Evolutionary conservation across 2,797 vertebrate species (phyloP).

Genomic region (Yasuhikotakia modesta): DNA sequence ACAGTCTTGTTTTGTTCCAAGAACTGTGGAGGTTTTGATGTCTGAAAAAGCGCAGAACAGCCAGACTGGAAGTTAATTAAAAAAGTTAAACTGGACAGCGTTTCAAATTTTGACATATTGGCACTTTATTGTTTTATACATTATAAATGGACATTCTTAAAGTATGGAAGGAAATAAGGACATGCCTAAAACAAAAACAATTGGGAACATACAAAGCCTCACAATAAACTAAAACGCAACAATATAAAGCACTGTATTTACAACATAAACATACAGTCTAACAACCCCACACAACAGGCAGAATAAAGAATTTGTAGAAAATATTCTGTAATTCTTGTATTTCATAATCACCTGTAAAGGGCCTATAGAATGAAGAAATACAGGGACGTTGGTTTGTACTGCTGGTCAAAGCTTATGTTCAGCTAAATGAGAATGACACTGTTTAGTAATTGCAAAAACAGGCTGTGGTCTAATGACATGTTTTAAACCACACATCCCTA

Average conservation of each 20-base stretch:
- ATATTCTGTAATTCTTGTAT: constrained; percentile 49
- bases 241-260: constrained; percentile 77
- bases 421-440: neutral
- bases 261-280: constrained; percentile 60
- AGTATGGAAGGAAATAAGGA: constrained; percentile 64
- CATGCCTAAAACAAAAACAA: constrained; percentile 74
- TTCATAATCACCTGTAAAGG: constrained; percentile 22
- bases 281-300: constrained; percentile 40
- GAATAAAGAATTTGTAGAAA: constrained; percentile 65
- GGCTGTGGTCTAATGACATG: too few relatives aligned
- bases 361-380: neutral
- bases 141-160: constrained; percentile 73
- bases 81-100: constrained; percentile 6
- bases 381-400: constrained; percentile 1
- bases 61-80: neutral
- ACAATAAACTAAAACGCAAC: constrained; percentile 69
- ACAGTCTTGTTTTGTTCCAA: constrained; percentile 40
- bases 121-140: constrained; percentile 76
- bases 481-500: neutral
- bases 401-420: neutral
- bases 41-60: neutral
- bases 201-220: constrained; percentile 68
- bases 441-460: neutral
- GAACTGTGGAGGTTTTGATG: constrained; percentile 23
- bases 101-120: constrained; percentile 67